A percentile compares a stretch with the other conserved stretches of the same genome.
phyloP scores from a whole-genome alignment of 2,113 vertebrate species.

The Rousettus leschenaultii region DNA sequence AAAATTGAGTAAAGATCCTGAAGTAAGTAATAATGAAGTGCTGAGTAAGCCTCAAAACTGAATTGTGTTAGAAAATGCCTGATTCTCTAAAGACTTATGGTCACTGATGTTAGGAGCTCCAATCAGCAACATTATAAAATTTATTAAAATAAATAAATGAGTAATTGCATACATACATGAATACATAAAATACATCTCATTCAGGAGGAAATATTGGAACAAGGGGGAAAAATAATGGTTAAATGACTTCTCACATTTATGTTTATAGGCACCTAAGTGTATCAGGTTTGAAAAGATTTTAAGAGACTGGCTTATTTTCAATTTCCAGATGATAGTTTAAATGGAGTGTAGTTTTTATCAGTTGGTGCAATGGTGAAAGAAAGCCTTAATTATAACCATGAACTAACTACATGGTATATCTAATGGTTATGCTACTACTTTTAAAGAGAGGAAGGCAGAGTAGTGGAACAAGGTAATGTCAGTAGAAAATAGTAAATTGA shows the following conservation, averaged over 20 bases:
- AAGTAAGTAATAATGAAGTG: neutral
- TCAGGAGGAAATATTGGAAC: neutral
- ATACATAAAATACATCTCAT: neutral
- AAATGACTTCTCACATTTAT: neutral
- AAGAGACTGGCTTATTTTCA: neutral
- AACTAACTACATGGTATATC: neutral
- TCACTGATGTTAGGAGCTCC: neutral
- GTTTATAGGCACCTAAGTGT: neutral
- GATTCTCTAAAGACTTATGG: neutral
- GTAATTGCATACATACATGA: neutral
- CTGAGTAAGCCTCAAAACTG: neutral
- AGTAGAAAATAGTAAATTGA: neutral
- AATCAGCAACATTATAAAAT: neutral
- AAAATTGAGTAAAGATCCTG: neutral
- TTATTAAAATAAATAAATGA: neutral
- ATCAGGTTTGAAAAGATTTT: neutral
- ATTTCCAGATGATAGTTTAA: neutral
- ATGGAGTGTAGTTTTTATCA: neutral
- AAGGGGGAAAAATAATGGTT: neutral
- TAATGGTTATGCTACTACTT: neutral
- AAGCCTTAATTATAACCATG: neutral
- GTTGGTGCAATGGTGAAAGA: neutral
- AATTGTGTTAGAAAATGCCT: neutral
- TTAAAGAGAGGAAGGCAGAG: neutral
- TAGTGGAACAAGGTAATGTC: neutral